Evolutionary conservation across 2,888 invertebrate species (phyloP), one percentile per base, ranked within the genome.

Genomic region (Eustalomyia histrio): DNA sequence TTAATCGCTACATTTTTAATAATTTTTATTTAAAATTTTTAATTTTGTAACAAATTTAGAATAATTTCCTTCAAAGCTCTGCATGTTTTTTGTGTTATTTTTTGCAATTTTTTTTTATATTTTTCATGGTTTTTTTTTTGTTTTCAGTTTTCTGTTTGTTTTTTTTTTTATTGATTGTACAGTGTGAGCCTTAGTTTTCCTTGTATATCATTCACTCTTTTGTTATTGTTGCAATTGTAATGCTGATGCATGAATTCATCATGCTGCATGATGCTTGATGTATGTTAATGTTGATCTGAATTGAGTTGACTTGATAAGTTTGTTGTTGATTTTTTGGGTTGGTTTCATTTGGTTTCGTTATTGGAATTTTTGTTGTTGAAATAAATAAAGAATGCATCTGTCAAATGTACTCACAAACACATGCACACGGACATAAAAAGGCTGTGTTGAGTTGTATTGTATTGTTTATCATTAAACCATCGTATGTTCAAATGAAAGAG

Each of bases 401-500:
- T 29, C 29, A 29, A 6, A 29, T 29, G 7, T 7, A 29, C 29
- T 29, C 29, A 71, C 33, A 67, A 21, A 67, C 72, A 55, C 35
- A 67, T 2, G 64, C 21, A 17, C 43, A 29, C 1, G 7, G 29
- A 7, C 29, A 33, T 12, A 53, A 8, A 33, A 35, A 33, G 24
- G 21, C 1, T 33, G 4, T 29, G 47, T 24, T 47, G 21, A 33
- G 18, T 17, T 39, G 35, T 21, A 55, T 29, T 55, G 53, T 69
- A 55, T 29, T 55, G 53, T 69, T 75, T 72, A 63, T 43, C 39
- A 53, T 60, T 85, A 88, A 69, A 88, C 88, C 78, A 87, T 86
- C 75, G 88, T 89, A 24, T 85, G 88, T 84, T 78, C 83, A 79
- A 78, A 86, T 85, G 78, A 69, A 10, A 79, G 24, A 29, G 83